Conservation (phyloP, 2,888 invertebrate species). For the Eugnorisma glareosa region DNA sequence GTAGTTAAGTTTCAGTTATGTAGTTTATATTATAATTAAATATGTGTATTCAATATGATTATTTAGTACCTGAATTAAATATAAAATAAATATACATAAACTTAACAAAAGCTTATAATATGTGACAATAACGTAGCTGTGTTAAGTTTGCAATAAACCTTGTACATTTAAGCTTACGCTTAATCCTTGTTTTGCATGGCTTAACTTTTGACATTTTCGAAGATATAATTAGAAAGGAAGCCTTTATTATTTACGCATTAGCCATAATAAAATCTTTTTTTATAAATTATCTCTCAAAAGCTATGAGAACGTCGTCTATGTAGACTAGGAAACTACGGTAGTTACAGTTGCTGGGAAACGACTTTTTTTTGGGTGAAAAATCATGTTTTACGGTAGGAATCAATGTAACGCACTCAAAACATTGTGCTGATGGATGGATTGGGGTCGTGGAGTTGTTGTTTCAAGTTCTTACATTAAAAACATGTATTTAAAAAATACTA, state of each 20-base stretch:
- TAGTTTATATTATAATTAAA: background rate
- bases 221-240: background rate
- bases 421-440: no score
- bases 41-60: background rate
- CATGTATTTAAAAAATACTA: no score
- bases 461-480: no score
- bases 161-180: slow-evolving; percentile 2
- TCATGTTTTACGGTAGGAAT: no score
- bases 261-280: background rate
- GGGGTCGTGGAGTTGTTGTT: no score
- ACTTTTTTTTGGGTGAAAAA: no score
- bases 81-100: slow-evolving; percentile 1
- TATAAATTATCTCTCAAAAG: background rate
- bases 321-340: background rate
- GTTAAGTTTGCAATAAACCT: slow-evolving; percentile 15
- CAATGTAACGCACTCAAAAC: no score
- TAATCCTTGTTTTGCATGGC: slow-evolving; percentile 10
- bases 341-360: no score
- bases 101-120: background rate
- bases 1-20: no score
- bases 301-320: background rate
- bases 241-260: background rate
- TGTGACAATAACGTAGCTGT: slow-evolving; percentile 1
- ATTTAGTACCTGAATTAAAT: background rate
- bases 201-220: slow-evolving; percentile 21